Evolutionary conservation across 2,797 vertebrate species (phyloP).

Genomic region (Pithecia hirsuta): DNA sequence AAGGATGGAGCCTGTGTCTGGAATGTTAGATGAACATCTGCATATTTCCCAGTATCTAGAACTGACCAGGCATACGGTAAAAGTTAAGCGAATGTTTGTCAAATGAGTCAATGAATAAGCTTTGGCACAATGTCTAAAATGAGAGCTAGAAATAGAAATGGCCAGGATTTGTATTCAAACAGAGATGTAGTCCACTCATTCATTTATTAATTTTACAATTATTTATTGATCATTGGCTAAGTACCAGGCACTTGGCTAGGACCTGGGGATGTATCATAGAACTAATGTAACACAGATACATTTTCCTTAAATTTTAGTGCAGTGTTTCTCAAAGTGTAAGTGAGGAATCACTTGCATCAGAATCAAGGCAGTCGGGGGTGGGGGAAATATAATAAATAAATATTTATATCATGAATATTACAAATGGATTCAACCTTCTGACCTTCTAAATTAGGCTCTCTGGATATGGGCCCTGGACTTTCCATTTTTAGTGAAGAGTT

Average conservation of each 20-base stretch:
- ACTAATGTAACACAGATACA: neutral
- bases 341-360: neutral
- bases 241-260: neutral
- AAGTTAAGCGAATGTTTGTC: neutral
- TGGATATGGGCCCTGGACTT: neutral
- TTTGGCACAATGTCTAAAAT: neutral
- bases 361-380: neutral
- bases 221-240: neutral
- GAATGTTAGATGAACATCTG: neutral
- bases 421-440: neutral
- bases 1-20: neutral
- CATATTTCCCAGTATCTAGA: neutral
- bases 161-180: neutral
- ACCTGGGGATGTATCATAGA: neutral
- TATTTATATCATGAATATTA: neutral
- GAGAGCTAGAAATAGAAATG: neutral
- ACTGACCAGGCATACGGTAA: neutral
- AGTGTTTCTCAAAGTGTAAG: neutral
- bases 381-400: neutral
- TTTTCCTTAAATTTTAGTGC: neutral
- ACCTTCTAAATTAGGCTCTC: neutral
- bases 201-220: neutral
- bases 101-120: neutral
- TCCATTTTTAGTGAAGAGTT: neutral
- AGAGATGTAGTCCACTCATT: neutral